Percentiles rank a stretch among this genome's conserved stretches.
phyloP scores from a whole-genome alignment of 2,113 vertebrate species.

The Myocastor coypus region DNA sequence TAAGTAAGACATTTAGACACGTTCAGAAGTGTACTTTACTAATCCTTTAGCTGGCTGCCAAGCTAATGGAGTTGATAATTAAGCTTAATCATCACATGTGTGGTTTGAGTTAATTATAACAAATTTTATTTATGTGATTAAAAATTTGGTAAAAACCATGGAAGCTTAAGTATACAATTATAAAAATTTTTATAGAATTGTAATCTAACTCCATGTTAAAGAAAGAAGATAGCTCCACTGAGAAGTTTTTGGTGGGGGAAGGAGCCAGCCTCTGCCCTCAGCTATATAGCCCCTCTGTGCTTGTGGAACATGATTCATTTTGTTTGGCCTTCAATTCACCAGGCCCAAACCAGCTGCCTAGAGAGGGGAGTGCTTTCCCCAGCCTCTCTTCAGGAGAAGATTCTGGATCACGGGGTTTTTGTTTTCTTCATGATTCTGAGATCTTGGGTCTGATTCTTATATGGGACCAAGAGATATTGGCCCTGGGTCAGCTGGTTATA shows the following conservation, averaged over 20 bases:
- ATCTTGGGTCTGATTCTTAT: constrained; percentile 48
- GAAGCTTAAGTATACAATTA: neutral
- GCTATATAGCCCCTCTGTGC: neutral
- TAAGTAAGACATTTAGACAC: neutral
- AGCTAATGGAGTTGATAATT: neutral
- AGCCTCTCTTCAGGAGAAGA: neutral
- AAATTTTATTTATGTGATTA: constrained; percentile 49
- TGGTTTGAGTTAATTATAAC: constrained; percentile 13
- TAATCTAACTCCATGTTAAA: neutral
- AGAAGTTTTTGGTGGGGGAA: neutral
- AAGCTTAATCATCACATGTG: neutral
- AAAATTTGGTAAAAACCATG: constrained; percentile 5
- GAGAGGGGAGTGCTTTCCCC: neutral
- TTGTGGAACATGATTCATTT: neutral
- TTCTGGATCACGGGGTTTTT: neutral
- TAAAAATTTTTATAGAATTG: constrained; percentile 25
- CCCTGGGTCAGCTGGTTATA: neutral
- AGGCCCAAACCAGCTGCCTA: neutral
- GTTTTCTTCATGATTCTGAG: neutral
- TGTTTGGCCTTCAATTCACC: neutral
- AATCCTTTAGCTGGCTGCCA: neutral
- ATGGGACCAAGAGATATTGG: neutral
- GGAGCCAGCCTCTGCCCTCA: neutral
- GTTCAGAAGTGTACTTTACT: neutral
- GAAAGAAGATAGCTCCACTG: constrained; percentile 13